Evolutionary conservation across 2,888 invertebrate species (phyloP).

Genomic region (Dioctria linearis): DNA sequence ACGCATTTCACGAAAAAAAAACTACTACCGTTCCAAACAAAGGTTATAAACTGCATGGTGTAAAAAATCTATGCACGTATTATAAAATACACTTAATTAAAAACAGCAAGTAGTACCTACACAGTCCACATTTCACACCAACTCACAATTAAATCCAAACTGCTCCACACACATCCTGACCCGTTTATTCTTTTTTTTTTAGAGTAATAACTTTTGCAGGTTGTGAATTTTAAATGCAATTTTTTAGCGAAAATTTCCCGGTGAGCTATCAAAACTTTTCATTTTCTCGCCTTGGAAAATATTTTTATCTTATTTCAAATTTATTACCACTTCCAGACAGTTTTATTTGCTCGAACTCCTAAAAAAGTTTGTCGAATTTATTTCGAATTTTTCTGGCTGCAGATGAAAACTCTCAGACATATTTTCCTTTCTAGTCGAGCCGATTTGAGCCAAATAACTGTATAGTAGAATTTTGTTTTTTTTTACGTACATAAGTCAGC

Average conservation of each 20-base stretch:
- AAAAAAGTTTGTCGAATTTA: conserved; percentile 40
- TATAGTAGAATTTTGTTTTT: background rate
- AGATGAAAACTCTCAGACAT: conserved; percentile 20
- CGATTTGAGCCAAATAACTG: background rate
- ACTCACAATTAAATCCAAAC: no score
- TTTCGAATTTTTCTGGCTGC: conserved; percentile 31
- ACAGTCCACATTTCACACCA: no score
- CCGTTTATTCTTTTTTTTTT: background rate
- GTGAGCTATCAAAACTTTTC: conserved; percentile 35
- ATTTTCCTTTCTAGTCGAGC: background rate
- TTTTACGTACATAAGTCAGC: background rate
- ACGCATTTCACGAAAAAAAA: no score
- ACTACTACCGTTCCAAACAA: no score
- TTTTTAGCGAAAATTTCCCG: conserved; percentile 24
- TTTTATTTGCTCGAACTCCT: conserved; percentile 44
- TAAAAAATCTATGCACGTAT: no score
- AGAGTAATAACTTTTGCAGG: conserved; percentile 5
- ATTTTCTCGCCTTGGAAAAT: conserved; percentile 46
- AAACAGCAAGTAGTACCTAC: no score
- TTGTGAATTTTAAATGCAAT: conserved; percentile 17
- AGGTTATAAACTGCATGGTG: no score
- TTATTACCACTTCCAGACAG: conserved; percentile 44
- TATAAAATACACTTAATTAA: no score
- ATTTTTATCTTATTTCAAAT: conserved; percentile 42
- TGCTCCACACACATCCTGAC: no score